phyloP scores from a whole-genome alignment of 2,113 vertebrate genomes.

The Anoura caudifer region DNA sequence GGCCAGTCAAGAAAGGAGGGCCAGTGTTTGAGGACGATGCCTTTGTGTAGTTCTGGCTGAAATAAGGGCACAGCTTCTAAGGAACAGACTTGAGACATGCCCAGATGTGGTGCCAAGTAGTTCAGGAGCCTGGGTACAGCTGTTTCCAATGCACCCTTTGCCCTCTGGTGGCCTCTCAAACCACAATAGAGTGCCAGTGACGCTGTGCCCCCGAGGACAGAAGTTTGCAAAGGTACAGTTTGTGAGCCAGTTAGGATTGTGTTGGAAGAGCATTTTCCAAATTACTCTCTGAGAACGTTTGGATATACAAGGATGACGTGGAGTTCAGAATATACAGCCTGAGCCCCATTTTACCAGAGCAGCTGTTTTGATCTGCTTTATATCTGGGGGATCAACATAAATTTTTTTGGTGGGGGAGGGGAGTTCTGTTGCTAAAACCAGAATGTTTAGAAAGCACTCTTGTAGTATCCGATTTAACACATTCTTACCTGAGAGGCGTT shows the following conservation, averaged over 20 bases:
- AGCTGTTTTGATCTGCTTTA: slow-evolving; percentile 42
- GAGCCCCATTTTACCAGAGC: neutral
- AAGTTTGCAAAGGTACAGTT: neutral
- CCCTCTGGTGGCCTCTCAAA: neutral
- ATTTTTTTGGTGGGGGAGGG: neutral
- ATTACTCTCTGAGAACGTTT: neutral
- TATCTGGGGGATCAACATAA: neutral
- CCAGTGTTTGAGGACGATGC: neutral
- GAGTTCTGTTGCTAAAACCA: neutral
- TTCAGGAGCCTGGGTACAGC: slow-evolving; percentile 13
- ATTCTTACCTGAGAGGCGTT: neutral
- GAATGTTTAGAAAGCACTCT: neutral
- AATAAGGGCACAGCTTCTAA: slow-evolving; percentile 31
- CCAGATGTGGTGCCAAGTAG: neutral
- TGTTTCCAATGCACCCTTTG: neutral
- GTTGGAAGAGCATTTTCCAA: neutral
- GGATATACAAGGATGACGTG: neutral
- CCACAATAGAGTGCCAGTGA: neutral
- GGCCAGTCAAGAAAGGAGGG: neutral
- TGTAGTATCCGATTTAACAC: neutral
- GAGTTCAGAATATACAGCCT: neutral
- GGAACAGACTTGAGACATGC: neutral
- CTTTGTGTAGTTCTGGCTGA: slow-evolving; percentile 34
- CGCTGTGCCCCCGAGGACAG: neutral
- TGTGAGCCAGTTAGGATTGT: neutral